A percentile compares a stretch with the other conserved stretches of the same genome.
phyloP scores from a whole-genome alignment of 1,140 invertebrate genomes.

The Drosophila nigrodunni region DNA sequence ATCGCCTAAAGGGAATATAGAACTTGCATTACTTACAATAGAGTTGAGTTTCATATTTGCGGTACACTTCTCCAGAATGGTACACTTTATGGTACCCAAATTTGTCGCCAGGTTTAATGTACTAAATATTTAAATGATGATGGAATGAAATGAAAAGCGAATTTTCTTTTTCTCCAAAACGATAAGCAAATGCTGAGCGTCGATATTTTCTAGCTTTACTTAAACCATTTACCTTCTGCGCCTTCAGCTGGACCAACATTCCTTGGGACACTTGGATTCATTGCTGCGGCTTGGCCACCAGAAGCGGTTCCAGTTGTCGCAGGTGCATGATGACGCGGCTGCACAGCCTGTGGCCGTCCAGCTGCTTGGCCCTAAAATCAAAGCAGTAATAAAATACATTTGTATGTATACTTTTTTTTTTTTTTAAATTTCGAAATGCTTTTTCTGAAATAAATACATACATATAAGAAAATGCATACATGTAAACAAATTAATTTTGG shows the following conservation, averaged over 20 bases:
- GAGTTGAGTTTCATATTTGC: not conserved
- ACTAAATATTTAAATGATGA: too few relatives aligned
- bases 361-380: conserved; percentile 5
- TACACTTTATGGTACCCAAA: too few relatives aligned
- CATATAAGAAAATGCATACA: too few relatives aligned
- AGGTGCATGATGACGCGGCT: not conserved
- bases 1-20: conserved; percentile 44
- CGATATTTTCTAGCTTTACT: too few relatives aligned
- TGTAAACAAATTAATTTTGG: too few relatives aligned
- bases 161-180: too few relatives aligned
- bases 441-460: too few relatives aligned
- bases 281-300: not conserved
- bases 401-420: not conserved
- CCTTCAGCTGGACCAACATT: not conserved
- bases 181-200: too few relatives aligned
- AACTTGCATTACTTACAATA: not conserved
- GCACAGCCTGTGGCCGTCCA: not conserved
- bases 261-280: not conserved
- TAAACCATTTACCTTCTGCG: not conserved
- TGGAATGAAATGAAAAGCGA: too few relatives aligned
- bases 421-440: too few relatives aligned
- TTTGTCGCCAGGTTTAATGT: too few relatives aligned
- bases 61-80: too few relatives aligned
- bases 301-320: not conserved
- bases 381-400: not conserved